Conservation (phyloP, 2,113 vertebrate species). For the Vulpes ferrilata region DNA sequence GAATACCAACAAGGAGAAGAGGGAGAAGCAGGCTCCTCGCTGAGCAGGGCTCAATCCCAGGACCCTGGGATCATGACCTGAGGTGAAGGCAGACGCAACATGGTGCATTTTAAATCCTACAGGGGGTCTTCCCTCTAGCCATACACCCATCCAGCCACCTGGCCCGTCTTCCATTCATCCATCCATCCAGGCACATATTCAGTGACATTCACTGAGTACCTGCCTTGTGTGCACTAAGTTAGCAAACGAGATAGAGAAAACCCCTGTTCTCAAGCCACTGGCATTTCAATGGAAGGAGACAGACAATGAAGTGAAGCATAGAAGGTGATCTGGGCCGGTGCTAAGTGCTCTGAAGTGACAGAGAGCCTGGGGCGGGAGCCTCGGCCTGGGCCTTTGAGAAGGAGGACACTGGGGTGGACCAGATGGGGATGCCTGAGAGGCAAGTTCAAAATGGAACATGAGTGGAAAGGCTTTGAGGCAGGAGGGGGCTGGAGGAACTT, state of each 20-base stretch:
- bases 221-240: background rate
- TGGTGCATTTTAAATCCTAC: background rate
- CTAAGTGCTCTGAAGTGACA: background rate
- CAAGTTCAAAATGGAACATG: background rate
- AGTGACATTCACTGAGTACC: background rate
- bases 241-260: background rate
- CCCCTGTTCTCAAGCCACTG: background rate
- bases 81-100: background rate
- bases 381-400: background rate
- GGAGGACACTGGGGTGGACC: background rate
- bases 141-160: background rate
- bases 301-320: no score
- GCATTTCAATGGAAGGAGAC: background rate
- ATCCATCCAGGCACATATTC: accelerated
- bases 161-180: background rate
- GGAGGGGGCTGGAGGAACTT: background rate
- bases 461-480: background rate
- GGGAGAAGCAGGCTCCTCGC: no score
- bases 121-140: background rate
- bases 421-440: background rate
- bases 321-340: background rate
- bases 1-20: no score
- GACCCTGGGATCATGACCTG: no score
- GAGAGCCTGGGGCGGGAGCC: background rate
- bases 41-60: no score